phyloP scores from a whole-genome alignment of 2,888 invertebrate genomes.

The Stenurella melanura region DNA sequence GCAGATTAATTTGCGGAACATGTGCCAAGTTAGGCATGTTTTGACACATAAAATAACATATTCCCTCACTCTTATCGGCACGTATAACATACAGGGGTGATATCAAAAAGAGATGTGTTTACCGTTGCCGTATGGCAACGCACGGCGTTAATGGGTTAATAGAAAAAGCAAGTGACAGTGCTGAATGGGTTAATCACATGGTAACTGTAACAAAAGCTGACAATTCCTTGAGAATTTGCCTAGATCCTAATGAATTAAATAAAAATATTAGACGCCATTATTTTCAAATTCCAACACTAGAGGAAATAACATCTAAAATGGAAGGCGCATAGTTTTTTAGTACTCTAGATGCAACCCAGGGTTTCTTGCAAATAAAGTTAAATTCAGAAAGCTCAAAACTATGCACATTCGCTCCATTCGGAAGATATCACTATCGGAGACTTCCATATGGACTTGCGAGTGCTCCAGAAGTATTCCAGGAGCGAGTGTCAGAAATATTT shows the following conservation, averaged over 20 bases:
- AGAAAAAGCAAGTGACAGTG: constrained; percentile 32
- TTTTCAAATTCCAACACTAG: background rate
- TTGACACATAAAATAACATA: too few relatives aligned
- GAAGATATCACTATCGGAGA: background rate
- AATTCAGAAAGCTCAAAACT: constrained; percentile 45
- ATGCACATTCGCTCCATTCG: constrained; percentile 40
- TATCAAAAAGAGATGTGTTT: too few relatives aligned
- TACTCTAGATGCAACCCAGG: constrained; percentile 32
- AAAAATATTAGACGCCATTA: constrained; percentile 37
- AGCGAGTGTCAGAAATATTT: too few relatives aligned
- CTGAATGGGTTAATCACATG: constrained; percentile 47
- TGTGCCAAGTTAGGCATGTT: too few relatives aligned
- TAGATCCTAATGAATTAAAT: constrained; percentile 50
- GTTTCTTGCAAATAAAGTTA: constrained; percentile 46
- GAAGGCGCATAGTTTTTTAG: background rate
- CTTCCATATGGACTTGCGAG: too few relatives aligned
- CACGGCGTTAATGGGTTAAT: too few relatives aligned
- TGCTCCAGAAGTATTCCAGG: too few relatives aligned
- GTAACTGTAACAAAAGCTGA: constrained; percentile 45
- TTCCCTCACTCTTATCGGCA: too few relatives aligned
- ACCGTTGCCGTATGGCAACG: too few relatives aligned
- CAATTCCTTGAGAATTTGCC: constrained; percentile 44
- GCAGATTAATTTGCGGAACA: too few relatives aligned
- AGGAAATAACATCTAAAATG: background rate
- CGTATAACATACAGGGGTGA: too few relatives aligned